Percentiles rank a stretch among this genome's conserved stretches.
These are phyloP conservation scores for Calameuta filiformis DNA, from an alignment of 2,888 invertebrate genomes.

Conservation along the genomic window DNA sequence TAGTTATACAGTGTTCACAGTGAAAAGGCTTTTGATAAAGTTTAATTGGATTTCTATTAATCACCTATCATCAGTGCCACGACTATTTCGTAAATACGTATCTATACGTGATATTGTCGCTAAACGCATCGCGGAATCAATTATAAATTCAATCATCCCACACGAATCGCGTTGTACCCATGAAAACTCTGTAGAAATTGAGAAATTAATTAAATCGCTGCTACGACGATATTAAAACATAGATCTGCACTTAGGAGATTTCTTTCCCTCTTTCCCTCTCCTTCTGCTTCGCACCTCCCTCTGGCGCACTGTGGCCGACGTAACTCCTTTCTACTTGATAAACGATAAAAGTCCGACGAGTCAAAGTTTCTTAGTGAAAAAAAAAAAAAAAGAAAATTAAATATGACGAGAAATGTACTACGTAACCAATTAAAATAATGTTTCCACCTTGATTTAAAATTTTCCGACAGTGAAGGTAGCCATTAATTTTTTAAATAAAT, in stretches of 20 bases:
- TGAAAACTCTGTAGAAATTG: constrained; percentile 17
- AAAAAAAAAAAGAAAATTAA: neutral
- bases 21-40: neutral
- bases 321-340: neutral
- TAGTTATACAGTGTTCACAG: neutral
- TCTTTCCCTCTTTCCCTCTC: neutral
- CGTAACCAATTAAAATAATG: neutral
- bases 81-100: neutral
- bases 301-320: neutral
- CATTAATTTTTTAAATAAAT: neutral
- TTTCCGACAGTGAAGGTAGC: neutral
- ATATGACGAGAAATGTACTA: neutral
- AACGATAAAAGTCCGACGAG: neutral
- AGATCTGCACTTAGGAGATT: constrained; percentile 44
- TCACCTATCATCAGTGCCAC: neutral
- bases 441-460: neutral
- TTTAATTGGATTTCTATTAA: neutral
- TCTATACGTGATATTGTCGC: neutral
- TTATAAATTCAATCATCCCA: neutral
- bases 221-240: constrained; percentile 41
- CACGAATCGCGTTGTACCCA: neutral
- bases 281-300: neutral
- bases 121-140: neutral
- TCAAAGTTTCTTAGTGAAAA: neutral
- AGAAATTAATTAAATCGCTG: constrained; percentile 45